Percentiles rank a stretch among this genome's conserved stretches.
These are phyloP conservation scores for Hylaea fasciaria DNA, from an alignment of 2,888 invertebrate genomes.

Conservation along the genomic window DNA sequence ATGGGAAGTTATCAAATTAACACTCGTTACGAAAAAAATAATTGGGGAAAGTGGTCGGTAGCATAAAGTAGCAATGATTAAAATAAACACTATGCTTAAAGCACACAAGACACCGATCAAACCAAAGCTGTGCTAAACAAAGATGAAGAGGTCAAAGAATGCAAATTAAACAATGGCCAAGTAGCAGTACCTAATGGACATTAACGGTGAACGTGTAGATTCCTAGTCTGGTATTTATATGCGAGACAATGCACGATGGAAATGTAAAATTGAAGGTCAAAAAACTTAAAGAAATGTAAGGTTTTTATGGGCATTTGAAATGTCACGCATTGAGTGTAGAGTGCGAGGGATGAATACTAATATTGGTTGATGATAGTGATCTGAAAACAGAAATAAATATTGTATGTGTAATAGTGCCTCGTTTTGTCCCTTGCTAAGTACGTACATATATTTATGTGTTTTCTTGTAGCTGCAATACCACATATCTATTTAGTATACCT, in stretches of 20 bases:
- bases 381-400: neutral
- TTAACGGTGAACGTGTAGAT: slow-evolving; percentile 34
- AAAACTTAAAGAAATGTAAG: slow-evolving; percentile 35
- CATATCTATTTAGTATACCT: too few relatives aligned
- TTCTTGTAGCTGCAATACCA: too few relatives aligned
- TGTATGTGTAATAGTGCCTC: neutral
- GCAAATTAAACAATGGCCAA: slow-evolving; percentile 27
- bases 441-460: too few relatives aligned
- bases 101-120: slow-evolving; percentile 11
- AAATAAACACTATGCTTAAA: neutral
- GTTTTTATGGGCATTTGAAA: slow-evolving; percentile 34
- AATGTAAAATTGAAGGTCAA: slow-evolving; percentile 37
- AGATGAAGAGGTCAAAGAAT: slow-evolving; percentile 26
- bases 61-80: too few relatives aligned
- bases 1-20: too few relatives aligned
- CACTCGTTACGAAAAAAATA: too few relatives aligned
- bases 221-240: slow-evolving; percentile 36
- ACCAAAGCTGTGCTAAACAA: slow-evolving; percentile 18
- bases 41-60: too few relatives aligned
- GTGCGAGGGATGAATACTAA: slow-evolving; percentile 26
- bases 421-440: neutral
- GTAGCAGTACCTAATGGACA: slow-evolving; percentile 26
- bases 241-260: slow-evolving; percentile 30
- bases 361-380: slow-evolving; percentile 9
- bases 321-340: slow-evolving; percentile 24